Evolutionary conservation across 92 coral and sea anemone genomes (phyloP).

Genomic region (Porites cylindrica): DNA sequence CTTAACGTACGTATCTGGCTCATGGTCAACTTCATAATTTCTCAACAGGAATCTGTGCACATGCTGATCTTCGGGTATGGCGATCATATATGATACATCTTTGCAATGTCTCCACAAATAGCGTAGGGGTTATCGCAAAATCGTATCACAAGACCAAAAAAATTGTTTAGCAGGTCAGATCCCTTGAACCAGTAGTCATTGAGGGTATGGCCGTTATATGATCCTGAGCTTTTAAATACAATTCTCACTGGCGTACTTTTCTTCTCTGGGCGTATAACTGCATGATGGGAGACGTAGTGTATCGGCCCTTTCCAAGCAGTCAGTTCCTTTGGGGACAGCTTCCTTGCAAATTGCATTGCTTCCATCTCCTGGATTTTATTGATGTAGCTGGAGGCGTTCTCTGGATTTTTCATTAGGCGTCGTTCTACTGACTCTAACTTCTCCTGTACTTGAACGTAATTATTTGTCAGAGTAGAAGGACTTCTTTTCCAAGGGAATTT

Average conservation of each 20-base stretch:
- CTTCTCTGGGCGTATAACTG: slow-evolving; percentile 23
- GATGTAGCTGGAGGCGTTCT: slow-evolving; percentile 44
- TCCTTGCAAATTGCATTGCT: slow-evolving; percentile 23
- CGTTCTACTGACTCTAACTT: slow-evolving; percentile 52
- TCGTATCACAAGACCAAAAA: slow-evolving; percentile 57
- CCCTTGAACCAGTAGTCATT: slow-evolving; percentile 74
- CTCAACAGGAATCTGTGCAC: slow-evolving; percentile 44
- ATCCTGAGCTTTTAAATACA: slow-evolving; percentile 69
- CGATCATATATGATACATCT: slow-evolving; percentile 67
- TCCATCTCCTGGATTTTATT: slow-evolving; percentile 54
- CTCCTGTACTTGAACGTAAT: slow-evolving; percentile 49
- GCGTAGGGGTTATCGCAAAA: slow-evolving; percentile 59
- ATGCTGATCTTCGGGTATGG: slow-evolving; percentile 24
- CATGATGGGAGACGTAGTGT: slow-evolving; percentile 50
- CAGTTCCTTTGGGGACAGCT: slow-evolving; percentile 26
- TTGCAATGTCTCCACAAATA: slow-evolving; percentile 56
- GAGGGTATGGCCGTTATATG: slow-evolving; percentile 48
- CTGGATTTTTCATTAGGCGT: slow-evolving; percentile 45
- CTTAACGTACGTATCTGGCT: slow-evolving; percentile 63
- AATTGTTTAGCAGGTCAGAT: slow-evolving; percentile 57
- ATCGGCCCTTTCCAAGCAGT: not conserved
- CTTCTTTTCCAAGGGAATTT: slow-evolving; percentile 44
- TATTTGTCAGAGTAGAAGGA: slow-evolving; percentile 37
- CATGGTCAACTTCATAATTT: slow-evolving; percentile 57
- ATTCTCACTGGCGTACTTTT: slow-evolving; percentile 43